Evolutionary conservation across 2,113 vertebrate species (phyloP), one percentile per base, ranked within the genome.

Genomic region (Pteruthius melanotis): DNA sequence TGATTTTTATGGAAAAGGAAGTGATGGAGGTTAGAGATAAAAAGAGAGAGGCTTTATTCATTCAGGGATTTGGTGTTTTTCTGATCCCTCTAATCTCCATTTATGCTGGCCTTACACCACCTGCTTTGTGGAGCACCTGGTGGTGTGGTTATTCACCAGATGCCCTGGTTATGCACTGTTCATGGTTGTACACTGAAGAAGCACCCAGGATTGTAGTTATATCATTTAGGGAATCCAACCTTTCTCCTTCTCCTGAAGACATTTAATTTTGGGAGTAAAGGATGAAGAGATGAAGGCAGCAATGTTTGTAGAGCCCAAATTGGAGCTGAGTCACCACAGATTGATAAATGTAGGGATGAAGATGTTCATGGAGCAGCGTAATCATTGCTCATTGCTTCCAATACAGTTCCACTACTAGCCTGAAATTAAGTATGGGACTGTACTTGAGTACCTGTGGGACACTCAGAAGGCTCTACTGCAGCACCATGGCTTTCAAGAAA

Each of bases 111-210:
- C n/a, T 81, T 40, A 40, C 16, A 59, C 19, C 15, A 26, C 16
- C 27, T 80, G 26, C 27, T 30, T 50, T 0, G 2, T 14, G 30
- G 19, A 64, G 39, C 54, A 56, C 8, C 10, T 0, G 0, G 5
- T 22, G 11, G 8, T 50, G 79, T 66, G 42, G 12, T 37, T 78
- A 18, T 26, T 39, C 27, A 18, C 21, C 49, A n/a, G 44, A 23
- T 77, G 10, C 35, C 40, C 11, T 4, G 0, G 21, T 65, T 60
- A 6, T n/a, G 26, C 27, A 33, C n/a, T 63, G 18, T 1, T 33
- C 21, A 7, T 35, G 28, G 47, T 9, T 70, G 54, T n/a, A 44
- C 15, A 18, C 23, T 53, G 26, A 27, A 83, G 50, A 84, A 87
- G 26, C 21, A 87, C 7, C 4, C 2, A 1, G 2, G 22, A 8